Base-by-base conservation (phyloP, 2,797 vertebrate genomes). In the Bufotes viridis region DNA sequence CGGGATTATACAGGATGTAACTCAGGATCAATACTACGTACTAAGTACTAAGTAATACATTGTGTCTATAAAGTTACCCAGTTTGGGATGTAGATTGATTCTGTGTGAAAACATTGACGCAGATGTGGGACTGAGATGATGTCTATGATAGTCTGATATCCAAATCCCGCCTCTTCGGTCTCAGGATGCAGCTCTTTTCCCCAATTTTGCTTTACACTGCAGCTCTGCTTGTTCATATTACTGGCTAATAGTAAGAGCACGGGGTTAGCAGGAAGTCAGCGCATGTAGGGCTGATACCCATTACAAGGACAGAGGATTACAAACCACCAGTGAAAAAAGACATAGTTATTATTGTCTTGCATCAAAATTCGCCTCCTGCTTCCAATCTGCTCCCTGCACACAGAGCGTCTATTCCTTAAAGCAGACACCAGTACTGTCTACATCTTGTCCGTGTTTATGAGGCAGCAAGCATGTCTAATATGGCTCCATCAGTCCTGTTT, bases 361-460 rank as follows among this genome's bases (percentile, higher is more conserved):
- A 26, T 61, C 6, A 60, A 70, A 7, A 18, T 29, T 51, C 8
- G 22, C 11, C 72, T 78, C 20, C 11, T 34, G 84, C 34, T 78
- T 61, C 42, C 18, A 7, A 74, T 75, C 11, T 2, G 55, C 53
- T 85, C 72, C 22, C 13, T 81, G 15, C 9, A 20, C 42, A 53
- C 72, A 75, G 9, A 7, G n/a, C 18, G 9, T 67, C 80, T 81
- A 24, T 80, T 81, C 42, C 61, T 78, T 20, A 9, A 26, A 85
- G 74, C 74, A 63, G 84, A 76, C 24, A 61, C 15, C 29, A 24
- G 14, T 7, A 53, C 14, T 55, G 42, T 76, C 34, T 24, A 85
- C 84, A 85, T 85, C 84, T 85, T 85, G 84, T 85, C 84, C 84
- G 61, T 57, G 84, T 85, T 85, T 85, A 78, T 12, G 34, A 58